A percentile compares a stretch with the other conserved stretches of the same genome.
phyloP scores from a whole-genome alignment of 2,888 invertebrate genomes.

The Cinara cedri region DNA sequence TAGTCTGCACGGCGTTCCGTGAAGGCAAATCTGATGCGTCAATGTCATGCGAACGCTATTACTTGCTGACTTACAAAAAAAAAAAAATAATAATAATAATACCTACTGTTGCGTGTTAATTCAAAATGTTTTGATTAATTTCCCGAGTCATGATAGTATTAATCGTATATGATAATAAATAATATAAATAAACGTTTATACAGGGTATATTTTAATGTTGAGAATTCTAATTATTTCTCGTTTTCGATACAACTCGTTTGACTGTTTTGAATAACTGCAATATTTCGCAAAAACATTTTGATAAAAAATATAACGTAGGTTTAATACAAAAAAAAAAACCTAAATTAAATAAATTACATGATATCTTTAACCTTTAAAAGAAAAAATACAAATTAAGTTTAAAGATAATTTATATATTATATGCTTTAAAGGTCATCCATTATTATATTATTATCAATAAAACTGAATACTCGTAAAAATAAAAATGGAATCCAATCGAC shows the following conservation, averaged over 20 bases:
- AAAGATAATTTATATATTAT: background rate
- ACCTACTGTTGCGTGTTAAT: background rate
- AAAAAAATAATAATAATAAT: too few relatives aligned
- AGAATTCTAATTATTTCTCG: background rate
- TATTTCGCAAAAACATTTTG: too few relatives aligned
- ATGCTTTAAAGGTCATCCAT: slow-evolving; percentile 12
- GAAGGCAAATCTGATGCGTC: slow-evolving; percentile 15
- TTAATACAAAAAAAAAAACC: background rate
- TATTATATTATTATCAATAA: background rate
- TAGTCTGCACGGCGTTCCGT: background rate
- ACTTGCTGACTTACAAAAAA: background rate
- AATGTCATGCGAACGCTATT: background rate
- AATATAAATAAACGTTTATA: too few relatives aligned
- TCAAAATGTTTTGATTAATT: background rate
- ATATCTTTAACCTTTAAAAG: slow-evolving; percentile 19
- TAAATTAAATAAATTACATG: too few relatives aligned
- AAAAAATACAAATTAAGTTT: background rate
- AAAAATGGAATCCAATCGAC: slow-evolving; percentile 7
- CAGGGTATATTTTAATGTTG: background rate
- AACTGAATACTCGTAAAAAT: slow-evolving; percentile 5
- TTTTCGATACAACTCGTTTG: too few relatives aligned
- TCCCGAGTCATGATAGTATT: background rate
- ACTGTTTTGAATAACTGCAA: too few relatives aligned
- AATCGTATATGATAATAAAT: too few relatives aligned
- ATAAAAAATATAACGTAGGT: background rate